Evolutionary conservation across 1,140 invertebrate species (phyloP), one percentile per base, ranked within the genome.

Genomic region (Brachionus manjavacas): DNA sequence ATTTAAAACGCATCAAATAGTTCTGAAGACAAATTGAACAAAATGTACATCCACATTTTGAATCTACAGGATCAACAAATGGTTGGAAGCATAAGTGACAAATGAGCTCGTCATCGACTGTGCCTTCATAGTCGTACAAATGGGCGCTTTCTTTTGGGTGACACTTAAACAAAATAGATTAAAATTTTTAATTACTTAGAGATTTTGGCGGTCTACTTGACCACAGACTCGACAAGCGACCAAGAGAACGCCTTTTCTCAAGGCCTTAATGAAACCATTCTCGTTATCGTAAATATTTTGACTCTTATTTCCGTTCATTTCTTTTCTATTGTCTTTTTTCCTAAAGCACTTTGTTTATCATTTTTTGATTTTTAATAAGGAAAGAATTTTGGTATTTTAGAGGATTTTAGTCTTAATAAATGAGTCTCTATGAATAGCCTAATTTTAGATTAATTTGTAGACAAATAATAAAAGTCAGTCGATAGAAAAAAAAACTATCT

Each of bases 31-130:
- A 91, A 39, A 87, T 85, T 9, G 89, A 87, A 86, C 91, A 91
- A 87, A 91, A 91, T 25, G 91, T 91, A 85, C 91, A 91, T 80
- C 91, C 90, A 85, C 91, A 91, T 80, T 89, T 89, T 8, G 91
- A 91, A 87, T 91, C 91, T 49, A 87, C 52, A n/a, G 88, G 88
- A 20, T 85, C 86, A 31, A 88, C 87, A 64, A 87, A 87, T 2
- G 87, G 87, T 85, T 88, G 91, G 6, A 91, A 88, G 84, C 91
- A 91, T 41, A 91, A 90, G 84, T 91, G 89, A 85, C 91, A 91
- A 84, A 88, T 90, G 23, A 91, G 86, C 84, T 91, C 91, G 85
- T 91, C 90, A 85, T 91, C 91, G 12, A 91, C 90, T n/a, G 90
- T 88, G 68, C 89, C 88, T 66, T 88, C 88, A 86, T 91, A 91